Base-by-base conservation (phyloP, 2,888 invertebrate species). In the Oligia fasciuncula region DNA sequence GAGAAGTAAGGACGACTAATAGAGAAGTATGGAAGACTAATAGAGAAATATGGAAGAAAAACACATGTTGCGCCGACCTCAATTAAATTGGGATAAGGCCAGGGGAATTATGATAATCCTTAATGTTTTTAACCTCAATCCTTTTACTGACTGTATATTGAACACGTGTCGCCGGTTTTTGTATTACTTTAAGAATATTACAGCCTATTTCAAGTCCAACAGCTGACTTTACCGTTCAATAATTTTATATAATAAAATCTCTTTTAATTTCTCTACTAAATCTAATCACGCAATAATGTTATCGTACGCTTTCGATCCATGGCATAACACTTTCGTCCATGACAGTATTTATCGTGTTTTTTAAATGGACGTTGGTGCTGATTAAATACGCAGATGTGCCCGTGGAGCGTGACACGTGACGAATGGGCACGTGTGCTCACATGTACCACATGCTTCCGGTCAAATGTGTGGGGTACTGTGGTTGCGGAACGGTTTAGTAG, bases 331-430 rank as follows among this genome's bases (percentile, higher is more conserved):
- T 85, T 85, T 87, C 84, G 86, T 86, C 93, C 93, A 92, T 93
- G 93, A 93, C 93, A 93, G 90, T 91, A 93, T 92, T 93, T 93
- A 93, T 87, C 83, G 92, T 94, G 93, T 94, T 94, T 94, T 92
- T 88, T 93, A 94, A 95, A 94, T 93, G 93, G 93, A 91, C 70
- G 90, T 85, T 84, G 72, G 76, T 66, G 76, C 85, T 91, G 92
- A 94, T 94, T 94, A 93, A 94, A 94, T 89, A 93, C 93, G 93
- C 92, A 93, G 88, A 88, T 77, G 75, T 81, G 73, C 19, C 73
- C 83, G 83, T 75, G 67, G 76, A 93, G 88, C 93, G 92, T 93
- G 92, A 90, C 89, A 92, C 88, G 92, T 92, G 91, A 79, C 92
- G 88, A 94, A 94, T 93, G 88, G 77, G 81, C 94, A 94, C 94